Evolutionary conservation across 2,797 vertebrate genomes (phyloP), one percentile per base, ranked within the genome.

Genomic region (Hozukius guyotensis): DNA sequence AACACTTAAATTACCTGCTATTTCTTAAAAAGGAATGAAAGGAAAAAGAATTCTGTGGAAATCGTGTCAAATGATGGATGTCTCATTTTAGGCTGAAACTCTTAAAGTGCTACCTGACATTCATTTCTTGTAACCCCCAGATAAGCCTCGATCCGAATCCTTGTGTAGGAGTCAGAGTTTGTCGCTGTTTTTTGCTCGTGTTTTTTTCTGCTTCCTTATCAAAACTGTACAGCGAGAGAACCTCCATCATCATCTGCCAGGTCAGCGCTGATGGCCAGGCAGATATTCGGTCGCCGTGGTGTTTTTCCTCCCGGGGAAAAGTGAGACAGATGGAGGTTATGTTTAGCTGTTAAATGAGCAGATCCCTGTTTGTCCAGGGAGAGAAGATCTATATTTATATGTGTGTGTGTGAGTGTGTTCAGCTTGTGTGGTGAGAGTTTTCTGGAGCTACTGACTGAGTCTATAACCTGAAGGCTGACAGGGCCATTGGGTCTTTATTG

Each of bases 291-390:
- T 56, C 22, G 38, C 55, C 0, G 12, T 3, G 68, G 18, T 71
- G 3, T 77, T 80, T 80, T 65, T 56, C 24, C 60, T 82, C 64
- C 32, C 6, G 10, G 57, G n/a, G 32, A 32, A 27, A 59, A 59
- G 27, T 29, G 53, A 72, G 69, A 77, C 2, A 9, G 70, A 71
- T 27, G 22, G 55, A 12, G 31, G 31, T 55, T 62, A 27, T 32
- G 63, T 72, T 78, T 31, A 49, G 76, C 74, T 63, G 72, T 34
- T 75, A 78, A 87, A 87, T 79, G 79, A 87, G n/a, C 57, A 75
- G 42, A 83, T 77, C 29, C 11, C 38, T 59, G 70, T 77, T 78
- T 72, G 62, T 67, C 36, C 59, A 22, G 22, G 13, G 75, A 74
- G 42, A 63, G 72, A 32, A 72, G 53, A 81, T 36, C 16, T 65